Evolutionary conservation across 2,113 vertebrate species (phyloP), one percentile per base, ranked within the genome.

Genomic region (Dolichallabes microphthalmus): DNA sequence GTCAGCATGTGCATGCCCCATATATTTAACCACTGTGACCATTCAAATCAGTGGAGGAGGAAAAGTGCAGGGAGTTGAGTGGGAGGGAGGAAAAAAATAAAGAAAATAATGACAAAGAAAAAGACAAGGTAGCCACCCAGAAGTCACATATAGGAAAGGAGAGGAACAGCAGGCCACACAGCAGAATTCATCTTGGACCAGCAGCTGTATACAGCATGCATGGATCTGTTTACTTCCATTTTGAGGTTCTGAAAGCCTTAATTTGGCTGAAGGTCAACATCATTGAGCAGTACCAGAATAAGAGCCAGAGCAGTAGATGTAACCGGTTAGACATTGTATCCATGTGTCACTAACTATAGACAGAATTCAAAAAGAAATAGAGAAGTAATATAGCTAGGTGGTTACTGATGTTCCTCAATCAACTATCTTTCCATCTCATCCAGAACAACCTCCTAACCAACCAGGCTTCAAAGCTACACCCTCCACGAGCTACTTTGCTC

Each of bases 141-240:
- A 79, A 60, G 8, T 60, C 30, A 39, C 57, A 35, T 30, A 20
- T n/a, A n/a, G 25, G 22, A 35, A 3, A 2, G 32, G 17, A 35
- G 35, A 45, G 13, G 77, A 61, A 60, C 20, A 80, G 77, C 57
- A 39, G 76, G 57, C 57, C 19, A 58, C 30, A 19, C 82, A 25
- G 13, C 52, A 73, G 10, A 57, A 30, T 39, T 83, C 53, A 35
- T 57, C 53, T 20, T 9, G 27, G 77, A 85, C 25, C 57, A 85
- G 86, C 73, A 27, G 79, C 92, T 77, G 93, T 92, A 94, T 92
- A 92, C 76, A n/a, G n/a, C n/a, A 94, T 91, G 89, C 77, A 82
- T 60, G 82, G 80, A 89, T 85, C 82, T 87, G 88, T 64, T 64
- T 35, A 32, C 52, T 55, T 25, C 19, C n/a, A 32, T 25, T 85